Conservation (phyloP, 2,113 vertebrate genomes). For the Silurus meridionalis region DNA sequence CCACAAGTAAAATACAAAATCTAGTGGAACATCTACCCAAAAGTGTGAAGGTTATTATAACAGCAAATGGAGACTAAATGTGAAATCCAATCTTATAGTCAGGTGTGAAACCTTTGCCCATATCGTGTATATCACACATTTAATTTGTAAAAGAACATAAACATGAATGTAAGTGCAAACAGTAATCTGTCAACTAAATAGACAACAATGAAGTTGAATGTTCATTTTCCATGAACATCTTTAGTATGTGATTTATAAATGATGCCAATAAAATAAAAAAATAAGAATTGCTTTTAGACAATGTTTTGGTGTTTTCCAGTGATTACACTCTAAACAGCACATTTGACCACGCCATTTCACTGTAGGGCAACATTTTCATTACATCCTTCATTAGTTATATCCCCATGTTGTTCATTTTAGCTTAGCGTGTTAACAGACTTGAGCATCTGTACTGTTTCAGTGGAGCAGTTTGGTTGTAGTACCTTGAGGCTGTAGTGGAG, state of each 20-base stretch:
- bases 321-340: not conserved
- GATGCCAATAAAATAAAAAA: not conserved
- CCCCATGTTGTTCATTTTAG: not conserved
- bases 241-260: not conserved
- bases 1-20: too few species aligned
- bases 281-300: not conserved
- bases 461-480: not conserved
- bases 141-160: too few species aligned
- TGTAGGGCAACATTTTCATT: not conserved
- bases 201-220: not conserved
- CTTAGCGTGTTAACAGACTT: not conserved
- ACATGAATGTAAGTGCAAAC: not conserved
- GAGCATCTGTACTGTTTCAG: not conserved
- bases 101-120: too few species aligned
- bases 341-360: not conserved
- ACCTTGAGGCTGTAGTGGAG: not conserved
- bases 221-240: not conserved
- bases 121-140: too few species aligned
- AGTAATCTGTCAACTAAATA: not conserved
- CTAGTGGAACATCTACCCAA: too few species aligned
- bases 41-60: too few species aligned
- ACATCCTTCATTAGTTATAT: not conserved
- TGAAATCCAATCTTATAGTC: too few species aligned
- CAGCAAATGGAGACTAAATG: too few species aligned
- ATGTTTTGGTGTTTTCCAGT: not conserved